Conservation (phyloP, 1,140 invertebrate genomes). For the Lepidurus couesii region DNA sequence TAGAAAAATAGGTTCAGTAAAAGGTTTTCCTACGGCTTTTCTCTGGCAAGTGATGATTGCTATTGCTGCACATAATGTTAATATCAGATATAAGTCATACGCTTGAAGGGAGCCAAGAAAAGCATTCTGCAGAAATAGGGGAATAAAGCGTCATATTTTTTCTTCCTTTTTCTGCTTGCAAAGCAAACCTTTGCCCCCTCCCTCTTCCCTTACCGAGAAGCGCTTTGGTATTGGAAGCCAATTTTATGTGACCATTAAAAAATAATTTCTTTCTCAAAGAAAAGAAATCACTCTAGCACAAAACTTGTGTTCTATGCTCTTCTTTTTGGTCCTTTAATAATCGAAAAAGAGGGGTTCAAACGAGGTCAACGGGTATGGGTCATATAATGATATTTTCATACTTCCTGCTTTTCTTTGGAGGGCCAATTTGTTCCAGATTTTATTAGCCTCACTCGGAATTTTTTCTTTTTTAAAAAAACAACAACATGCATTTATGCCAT, state of each 20-base stretch:
- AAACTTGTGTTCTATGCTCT: background rate
- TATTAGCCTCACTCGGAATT: background rate
- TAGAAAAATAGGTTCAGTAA: no score
- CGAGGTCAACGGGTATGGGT: background rate
- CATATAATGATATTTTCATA: slow-evolving; percentile 19
- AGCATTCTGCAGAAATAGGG: no score
- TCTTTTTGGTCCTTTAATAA: no score
- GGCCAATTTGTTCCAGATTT: background rate
- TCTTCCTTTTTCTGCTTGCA: background rate
- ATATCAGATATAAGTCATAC: no score
- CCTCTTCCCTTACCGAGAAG: background rate
- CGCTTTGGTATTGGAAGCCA: background rate
- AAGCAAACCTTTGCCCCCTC: background rate
- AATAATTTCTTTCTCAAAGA: background rate
- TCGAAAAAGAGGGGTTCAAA: no score
- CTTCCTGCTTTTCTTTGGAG: slow-evolving; percentile 5
- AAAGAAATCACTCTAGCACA: background rate
- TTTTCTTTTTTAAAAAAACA: background rate
- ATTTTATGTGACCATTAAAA: background rate
- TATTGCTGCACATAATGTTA: no score
- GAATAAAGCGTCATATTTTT: background rate
- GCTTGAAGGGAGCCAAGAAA: no score
- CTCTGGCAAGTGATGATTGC: no score
- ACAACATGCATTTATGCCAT: background rate
- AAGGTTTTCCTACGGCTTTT: no score